These are phyloP conservation scores for Drosophila gaucha DNA, from an alignment of 2,888 invertebrate genomes.

Conservation along the genomic window DNA sequence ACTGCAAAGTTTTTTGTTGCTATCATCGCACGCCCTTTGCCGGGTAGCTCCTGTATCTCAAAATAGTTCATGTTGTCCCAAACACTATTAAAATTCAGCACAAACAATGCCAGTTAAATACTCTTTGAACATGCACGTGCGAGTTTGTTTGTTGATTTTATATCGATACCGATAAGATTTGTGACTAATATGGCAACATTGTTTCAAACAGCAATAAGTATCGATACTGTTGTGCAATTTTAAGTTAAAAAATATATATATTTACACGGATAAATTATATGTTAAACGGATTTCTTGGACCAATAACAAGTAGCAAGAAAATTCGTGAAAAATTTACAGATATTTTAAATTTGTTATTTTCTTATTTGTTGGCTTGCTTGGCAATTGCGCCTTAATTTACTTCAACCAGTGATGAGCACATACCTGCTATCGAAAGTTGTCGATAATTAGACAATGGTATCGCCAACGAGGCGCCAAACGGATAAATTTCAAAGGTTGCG, in stretches of 20 bases:
- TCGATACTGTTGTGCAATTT: not conserved
- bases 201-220: not conserved
- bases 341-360: not conserved
- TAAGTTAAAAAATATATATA: no score
- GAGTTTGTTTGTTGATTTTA: conserved; percentile 12
- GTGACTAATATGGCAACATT: conserved; percentile 1
- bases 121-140: conserved; percentile 40
- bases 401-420: not conserved
- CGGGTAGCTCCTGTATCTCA: conserved; percentile 78
- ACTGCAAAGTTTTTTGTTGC: conserved; percentile 88
- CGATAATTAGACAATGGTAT: not conserved
- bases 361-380: not conserved
- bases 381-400: not conserved
- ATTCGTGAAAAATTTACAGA: not conserved
- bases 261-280: no score
- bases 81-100: not conserved
- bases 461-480: not conserved
- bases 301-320: not conserved
- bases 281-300: not conserved
- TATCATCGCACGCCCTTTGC: conserved; percentile 92
- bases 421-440: not conserved
- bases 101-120: conserved; percentile 20
- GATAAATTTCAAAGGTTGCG: not conserved
- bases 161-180: conserved; percentile 22
- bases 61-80: conserved; percentile 78